phyloP scores from a whole-genome alignment of 2,113 vertebrate genomes.

The Heloderma charlesbogerti region DNA sequence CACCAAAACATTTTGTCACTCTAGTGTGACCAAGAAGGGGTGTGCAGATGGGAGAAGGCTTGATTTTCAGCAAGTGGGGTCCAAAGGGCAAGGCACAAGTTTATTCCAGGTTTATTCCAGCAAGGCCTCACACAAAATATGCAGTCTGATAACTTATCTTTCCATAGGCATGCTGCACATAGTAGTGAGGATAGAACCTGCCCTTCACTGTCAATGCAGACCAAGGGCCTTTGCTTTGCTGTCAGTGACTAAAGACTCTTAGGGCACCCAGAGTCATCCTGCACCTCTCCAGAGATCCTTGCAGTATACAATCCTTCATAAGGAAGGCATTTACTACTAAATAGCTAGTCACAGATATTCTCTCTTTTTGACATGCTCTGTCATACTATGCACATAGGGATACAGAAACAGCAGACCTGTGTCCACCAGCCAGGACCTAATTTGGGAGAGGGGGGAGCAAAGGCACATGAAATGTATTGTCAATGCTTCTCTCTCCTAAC shows the following conservation, averaged over 20 bases:
- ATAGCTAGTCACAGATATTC: not conserved
- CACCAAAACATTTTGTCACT: not conserved
- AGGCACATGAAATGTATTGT: not conserved
- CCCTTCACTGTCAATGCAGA: not conserved
- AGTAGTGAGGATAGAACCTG: not conserved
- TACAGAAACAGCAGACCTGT: not conserved
- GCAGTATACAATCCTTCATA: not conserved
- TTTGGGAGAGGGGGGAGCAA: not conserved
- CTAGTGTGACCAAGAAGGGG: not conserved
- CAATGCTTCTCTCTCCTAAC: not conserved
- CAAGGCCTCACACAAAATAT: not conserved
- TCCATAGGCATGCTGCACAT: not conserved
- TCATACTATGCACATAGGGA: not conserved
- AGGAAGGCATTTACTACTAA: too few relatives aligned
- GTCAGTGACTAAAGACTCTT: not conserved
- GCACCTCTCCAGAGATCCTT: too few relatives aligned
- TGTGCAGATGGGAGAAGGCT: not conserved
- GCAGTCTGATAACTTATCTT: not conserved
- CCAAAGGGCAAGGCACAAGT: not conserved
- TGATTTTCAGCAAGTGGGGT: not conserved
- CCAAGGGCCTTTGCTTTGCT: not conserved
- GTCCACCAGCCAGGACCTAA: not conserved
- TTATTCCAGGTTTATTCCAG: too few relatives aligned
- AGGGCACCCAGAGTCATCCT: not conserved
- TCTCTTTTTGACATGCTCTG: not conserved